Evolutionary conservation across 2,113 vertebrate species (phyloP), one percentile per base, ranked within the genome.

Genomic region (Camelus dromedarius): DNA sequence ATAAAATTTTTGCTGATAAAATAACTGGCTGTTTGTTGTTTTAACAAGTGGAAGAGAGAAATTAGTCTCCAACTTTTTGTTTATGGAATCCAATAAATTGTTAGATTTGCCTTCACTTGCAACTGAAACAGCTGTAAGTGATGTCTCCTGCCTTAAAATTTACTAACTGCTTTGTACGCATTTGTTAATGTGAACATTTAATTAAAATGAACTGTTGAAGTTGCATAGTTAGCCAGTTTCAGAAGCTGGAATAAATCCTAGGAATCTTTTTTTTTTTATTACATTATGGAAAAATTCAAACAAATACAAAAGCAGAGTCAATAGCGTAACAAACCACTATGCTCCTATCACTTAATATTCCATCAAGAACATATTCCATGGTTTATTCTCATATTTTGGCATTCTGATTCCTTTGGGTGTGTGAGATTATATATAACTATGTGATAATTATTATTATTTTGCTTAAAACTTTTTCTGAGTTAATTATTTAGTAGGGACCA

Each of bases 71-170:
- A 60, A 4, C n/a, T 85, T 38, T 67, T 50, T 26, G 38, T 32
- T 18, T 70, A 30, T 8, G 24, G 38, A 2, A 79, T 46, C 62
- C 42, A 38, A 46, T 84, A 77, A 85, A 35, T 75, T 46, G 28
- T 79, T 38, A 95, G 26, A 52, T 79, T 91, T 85, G 42, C 70
- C 81, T 85, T 91, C 52, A 8, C 62, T 64, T 91, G 66, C 7
- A 42, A 52, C 22, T 48, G 64, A 64, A 86, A 62, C n/a, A 54
- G 30, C 22, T 8, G 42, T 64, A 80, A 80, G 69, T 18, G n/a
- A 30, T 42, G n/a, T 48, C 46, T 77, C 60, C 38, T 15, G 28
- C 50, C 52, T 85, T 62, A 95, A 85, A 80, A 32, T 46, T 86
- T 69, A 46, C n/a, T 85, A 24, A 75, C 12, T 15, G 54, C 35